These are phyloP conservation scores for Oceanodroma tethys DNA, from an alignment of 2,113 vertebrate species.

Conservation along the genomic window DNA sequence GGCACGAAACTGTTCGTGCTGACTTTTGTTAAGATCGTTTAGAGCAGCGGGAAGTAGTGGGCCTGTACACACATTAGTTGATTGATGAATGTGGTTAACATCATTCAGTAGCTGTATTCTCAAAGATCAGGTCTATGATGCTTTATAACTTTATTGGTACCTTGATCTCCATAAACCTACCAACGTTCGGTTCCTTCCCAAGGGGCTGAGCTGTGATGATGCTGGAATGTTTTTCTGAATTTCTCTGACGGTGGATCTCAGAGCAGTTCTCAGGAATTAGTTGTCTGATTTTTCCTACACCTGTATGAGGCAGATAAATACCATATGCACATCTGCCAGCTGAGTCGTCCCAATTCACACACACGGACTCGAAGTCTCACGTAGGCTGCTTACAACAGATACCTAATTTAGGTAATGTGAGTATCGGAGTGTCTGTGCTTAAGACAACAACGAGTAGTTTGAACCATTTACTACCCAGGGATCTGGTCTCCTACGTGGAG, in stretches of 20 bases:
- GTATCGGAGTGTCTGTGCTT: not conserved
- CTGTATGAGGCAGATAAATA: not conserved
- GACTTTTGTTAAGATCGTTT: not conserved
- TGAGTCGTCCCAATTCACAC: not conserved
- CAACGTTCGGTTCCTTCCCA: not conserved
- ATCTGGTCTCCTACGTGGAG: not conserved
- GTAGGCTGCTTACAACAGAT: not conserved
- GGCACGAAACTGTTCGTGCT: not conserved
- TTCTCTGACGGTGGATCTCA: not conserved
- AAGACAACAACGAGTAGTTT: not conserved
- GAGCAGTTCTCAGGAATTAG: not conserved
- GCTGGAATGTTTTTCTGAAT: not conserved
- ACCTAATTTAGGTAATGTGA: not conserved
- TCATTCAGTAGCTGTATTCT: not conserved
- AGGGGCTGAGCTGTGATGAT: not conserved
- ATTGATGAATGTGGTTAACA: not conserved
- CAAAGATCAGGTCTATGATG: not conserved
- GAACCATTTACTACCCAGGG: not conserved
- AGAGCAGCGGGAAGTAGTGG: not conserved
- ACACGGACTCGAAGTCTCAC: rapidly evolving
- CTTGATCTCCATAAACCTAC: not conserved
- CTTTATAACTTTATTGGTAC: not conserved
- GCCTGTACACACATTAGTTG: not conserved
- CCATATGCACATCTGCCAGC: not conserved
- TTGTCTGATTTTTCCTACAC: not conserved